Percentiles rank a stretch among this genome's conserved stretches.
phyloP scores from a whole-genome alignment of 2,797 vertebrate genomes.

The Siniperca obscura region DNA sequence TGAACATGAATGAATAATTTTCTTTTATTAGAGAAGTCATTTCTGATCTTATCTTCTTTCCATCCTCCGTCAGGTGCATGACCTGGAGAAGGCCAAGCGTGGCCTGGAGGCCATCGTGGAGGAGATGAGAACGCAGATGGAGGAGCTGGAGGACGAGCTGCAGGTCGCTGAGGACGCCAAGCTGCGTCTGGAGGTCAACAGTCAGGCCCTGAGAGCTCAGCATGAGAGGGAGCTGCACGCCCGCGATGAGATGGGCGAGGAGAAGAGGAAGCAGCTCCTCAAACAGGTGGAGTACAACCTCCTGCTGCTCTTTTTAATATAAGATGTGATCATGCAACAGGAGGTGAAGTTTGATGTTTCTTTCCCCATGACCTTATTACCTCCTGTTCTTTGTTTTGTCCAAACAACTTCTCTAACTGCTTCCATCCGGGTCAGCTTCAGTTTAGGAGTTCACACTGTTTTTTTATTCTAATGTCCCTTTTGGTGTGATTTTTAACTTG shows the following conservation, averaged over 20 bases:
- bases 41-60: not conserved
- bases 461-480: not conserved
- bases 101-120: slow-evolving; percentile 93
- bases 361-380: too few relatives aligned
- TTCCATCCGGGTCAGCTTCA: not conserved
- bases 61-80: slow-evolving; percentile 88
- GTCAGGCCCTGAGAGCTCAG: slow-evolving; percentile 93
- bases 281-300: slow-evolving; percentile 85
- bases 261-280: slow-evolving; percentile 93
- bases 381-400: not conserved
- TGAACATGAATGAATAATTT: fast-evolving
- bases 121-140: slow-evolving; percentile 95
- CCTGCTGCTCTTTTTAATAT: too few relatives aligned
- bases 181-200: slow-evolving; percentile 94
- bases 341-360: not conserved
- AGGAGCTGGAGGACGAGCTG: slow-evolving; percentile 96
- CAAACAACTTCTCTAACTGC: not conserved
- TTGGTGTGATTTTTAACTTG: too few relatives aligned
- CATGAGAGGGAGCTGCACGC: slow-evolving; percentile 93
- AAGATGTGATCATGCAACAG: not conserved
- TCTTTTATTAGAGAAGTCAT: fast-evolving
- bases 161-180: slow-evolving; percentile 97
- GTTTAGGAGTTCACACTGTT: not conserved
- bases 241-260: slow-evolving; percentile 93
- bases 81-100: slow-evolving; percentile 95